A percentile compares a stretch with the other conserved stretches of the same genome.
phyloP scores from a whole-genome alignment of 2,113 vertebrate genomes.

The Stegastes partitus region DNA sequence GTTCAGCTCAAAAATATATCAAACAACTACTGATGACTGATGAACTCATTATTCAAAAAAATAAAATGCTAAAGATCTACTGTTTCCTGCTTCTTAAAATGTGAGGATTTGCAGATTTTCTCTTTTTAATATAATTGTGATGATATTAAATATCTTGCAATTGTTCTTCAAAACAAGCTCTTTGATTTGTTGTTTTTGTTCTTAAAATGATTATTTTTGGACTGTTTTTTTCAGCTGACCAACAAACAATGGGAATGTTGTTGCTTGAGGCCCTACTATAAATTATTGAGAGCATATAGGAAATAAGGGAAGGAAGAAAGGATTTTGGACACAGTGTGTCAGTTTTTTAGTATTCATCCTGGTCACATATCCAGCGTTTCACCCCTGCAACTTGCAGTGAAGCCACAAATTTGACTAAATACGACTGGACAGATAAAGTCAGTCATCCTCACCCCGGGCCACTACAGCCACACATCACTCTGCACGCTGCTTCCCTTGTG shows the following conservation, averaged over 20 bases:
- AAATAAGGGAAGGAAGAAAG: not conserved
- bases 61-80: not conserved
- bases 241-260: not conserved
- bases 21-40: not conserved
- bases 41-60: not conserved
- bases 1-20: not conserved
- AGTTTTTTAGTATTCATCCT: conserved; percentile 1
- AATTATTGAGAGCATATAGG: not conserved
- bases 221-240: not conserved
- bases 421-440: conserved; percentile 43
- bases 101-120: conserved; percentile 5
- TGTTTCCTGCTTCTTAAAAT: not conserved
- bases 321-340: not conserved
- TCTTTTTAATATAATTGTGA: not conserved
- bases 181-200: not conserved
- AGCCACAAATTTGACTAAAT: conserved; percentile 40
- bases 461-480: conserved; percentile 24
- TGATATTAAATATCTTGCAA: not conserved
- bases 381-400: conserved; percentile 12
- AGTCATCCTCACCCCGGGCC: conserved; percentile 41
- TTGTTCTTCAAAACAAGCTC: not conserved
- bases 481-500: conserved; percentile 26
- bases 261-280: not conserved
- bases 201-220: not conserved
- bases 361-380: conserved; percentile 19